Evolutionary conservation across 2,888 invertebrate species (phyloP).

Genomic region (Hoplodrina ambigua): DNA sequence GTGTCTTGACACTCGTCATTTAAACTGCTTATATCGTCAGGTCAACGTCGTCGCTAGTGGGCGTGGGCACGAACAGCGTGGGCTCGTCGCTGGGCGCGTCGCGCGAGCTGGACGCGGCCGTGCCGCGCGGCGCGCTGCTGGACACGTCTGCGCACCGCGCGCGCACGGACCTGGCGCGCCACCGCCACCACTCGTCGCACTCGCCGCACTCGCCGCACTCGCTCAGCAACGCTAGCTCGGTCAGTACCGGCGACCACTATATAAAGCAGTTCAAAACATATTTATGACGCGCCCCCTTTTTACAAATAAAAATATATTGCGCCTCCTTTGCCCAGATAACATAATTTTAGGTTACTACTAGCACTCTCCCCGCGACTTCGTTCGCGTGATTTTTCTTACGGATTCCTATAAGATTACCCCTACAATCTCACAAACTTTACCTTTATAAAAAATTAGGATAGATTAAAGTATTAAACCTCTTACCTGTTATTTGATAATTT

Average conservation of each 20-base stretch:
- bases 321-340: too few relatives aligned
- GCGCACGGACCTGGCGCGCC: constrained; percentile 95
- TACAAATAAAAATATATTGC: too few relatives aligned
- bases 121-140: constrained; percentile 94
- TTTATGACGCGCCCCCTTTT: too few relatives aligned
- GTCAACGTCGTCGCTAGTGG: constrained; percentile 48
- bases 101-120: constrained; percentile 95
- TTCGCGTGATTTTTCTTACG: too few relatives aligned
- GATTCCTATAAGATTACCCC: too few relatives aligned
- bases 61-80: constrained; percentile 46
- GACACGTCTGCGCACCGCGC: constrained; percentile 95
- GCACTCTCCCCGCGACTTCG: too few relatives aligned
- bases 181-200: constrained; percentile 83
- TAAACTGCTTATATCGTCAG: constrained; percentile 1
- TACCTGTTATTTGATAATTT: neutral
- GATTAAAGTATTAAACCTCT: too few relatives aligned
- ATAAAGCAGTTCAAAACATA: too few relatives aligned
- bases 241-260: constrained; percentile 38
- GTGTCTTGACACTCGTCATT: too few relatives aligned
- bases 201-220: constrained; percentile 82
- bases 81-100: constrained; percentile 74
- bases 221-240: constrained; percentile 92
- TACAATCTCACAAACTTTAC: too few relatives aligned
- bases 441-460: too few relatives aligned
- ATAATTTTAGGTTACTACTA: too few relatives aligned